Conservation (phyloP, 2,888 invertebrate species). For the Thera obeliscata region DNA sequence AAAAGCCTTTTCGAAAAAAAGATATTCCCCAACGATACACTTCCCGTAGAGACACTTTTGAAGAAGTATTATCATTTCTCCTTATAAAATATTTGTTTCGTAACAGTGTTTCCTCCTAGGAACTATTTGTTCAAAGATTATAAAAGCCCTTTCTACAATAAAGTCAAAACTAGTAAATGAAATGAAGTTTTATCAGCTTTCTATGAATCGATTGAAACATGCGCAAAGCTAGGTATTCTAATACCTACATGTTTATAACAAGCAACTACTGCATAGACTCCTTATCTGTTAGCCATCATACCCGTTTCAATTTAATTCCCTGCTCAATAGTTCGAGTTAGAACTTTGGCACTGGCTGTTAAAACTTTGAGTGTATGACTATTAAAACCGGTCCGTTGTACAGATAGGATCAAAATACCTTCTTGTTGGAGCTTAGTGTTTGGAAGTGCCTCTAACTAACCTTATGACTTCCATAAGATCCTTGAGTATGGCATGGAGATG, state of each 20-base stretch:
- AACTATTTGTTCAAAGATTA: no score
- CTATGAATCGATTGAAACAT: neutral
- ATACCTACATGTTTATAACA: neutral
- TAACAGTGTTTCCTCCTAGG: no score
- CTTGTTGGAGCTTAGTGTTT: slow-evolving; percentile 1
- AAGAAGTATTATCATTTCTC: no score
- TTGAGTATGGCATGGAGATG: neutral
- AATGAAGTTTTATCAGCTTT: no score
- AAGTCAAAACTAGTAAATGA: no score
- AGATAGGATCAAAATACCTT: slow-evolving; percentile 13
- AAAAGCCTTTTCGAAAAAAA: no score
- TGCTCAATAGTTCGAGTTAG: slow-evolving; percentile 18
- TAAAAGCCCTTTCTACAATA: no score
- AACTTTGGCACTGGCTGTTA: slow-evolving; percentile 20
- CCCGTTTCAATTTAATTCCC: slow-evolving; percentile 27
- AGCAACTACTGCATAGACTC: slow-evolving; percentile 4
- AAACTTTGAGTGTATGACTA: slow-evolving; percentile 24
- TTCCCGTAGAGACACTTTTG: no score
- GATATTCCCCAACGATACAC: no score
- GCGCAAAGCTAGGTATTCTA: neutral
- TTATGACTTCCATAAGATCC: neutral
- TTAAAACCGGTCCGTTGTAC: slow-evolving; percentile 2
- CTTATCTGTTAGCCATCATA: slow-evolving; percentile 19
- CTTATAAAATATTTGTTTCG: no score
- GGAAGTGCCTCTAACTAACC: neutral